A percentile compares a stretch with the other conserved stretches of the same genome.
These are phyloP conservation scores for Scomber scombrus DNA, from an alignment of 2,113 vertebrate genomes.

Conservation along the genomic window DNA sequence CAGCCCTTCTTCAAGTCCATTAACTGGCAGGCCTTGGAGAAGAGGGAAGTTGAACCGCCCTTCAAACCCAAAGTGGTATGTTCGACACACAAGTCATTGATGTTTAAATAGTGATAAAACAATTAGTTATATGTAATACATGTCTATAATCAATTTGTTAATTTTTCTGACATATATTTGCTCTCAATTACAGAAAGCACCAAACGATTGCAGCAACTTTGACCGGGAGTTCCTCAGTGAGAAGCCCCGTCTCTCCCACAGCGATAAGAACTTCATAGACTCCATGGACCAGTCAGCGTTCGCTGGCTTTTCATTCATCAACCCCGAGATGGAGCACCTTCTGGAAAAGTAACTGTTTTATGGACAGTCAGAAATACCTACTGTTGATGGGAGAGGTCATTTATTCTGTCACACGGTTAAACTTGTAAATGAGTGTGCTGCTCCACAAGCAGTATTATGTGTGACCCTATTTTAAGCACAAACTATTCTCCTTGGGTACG, in stretches of 20 bases:
- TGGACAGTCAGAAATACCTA: constrained; percentile 22
- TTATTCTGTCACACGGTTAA: constrained; percentile 40
- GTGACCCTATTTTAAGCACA: constrained; percentile 62
- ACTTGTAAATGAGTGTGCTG: constrained; percentile 42
- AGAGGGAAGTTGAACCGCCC: constrained; percentile 90
- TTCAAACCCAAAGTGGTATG: constrained; percentile 98
- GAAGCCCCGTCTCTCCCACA: constrained; percentile 93
- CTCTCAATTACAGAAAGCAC: constrained; percentile 87
- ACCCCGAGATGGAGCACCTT: constrained; percentile 91
- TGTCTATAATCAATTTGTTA: not conserved
- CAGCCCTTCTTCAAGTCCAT: constrained; percentile 96
- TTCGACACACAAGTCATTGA: not conserved
- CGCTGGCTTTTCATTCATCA: constrained; percentile 94
- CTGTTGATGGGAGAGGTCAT: constrained; percentile 43
- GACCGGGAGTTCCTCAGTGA: constrained; percentile 97
- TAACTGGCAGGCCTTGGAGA: constrained; percentile 92
- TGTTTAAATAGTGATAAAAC: not conserved
- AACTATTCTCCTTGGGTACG: constrained; percentile 58
- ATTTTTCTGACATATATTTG: constrained; percentile 40
- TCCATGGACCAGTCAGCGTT: constrained; percentile 98
- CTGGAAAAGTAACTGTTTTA: constrained; percentile 85
- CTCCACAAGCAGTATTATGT: constrained; percentile 61
- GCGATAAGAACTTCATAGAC: constrained; percentile 96
- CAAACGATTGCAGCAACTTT: constrained; percentile 96
- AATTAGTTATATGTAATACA: not conserved